phyloP scores from a whole-genome alignment of 2,797 vertebrate species.

The Propithecus perrieri region DNA sequence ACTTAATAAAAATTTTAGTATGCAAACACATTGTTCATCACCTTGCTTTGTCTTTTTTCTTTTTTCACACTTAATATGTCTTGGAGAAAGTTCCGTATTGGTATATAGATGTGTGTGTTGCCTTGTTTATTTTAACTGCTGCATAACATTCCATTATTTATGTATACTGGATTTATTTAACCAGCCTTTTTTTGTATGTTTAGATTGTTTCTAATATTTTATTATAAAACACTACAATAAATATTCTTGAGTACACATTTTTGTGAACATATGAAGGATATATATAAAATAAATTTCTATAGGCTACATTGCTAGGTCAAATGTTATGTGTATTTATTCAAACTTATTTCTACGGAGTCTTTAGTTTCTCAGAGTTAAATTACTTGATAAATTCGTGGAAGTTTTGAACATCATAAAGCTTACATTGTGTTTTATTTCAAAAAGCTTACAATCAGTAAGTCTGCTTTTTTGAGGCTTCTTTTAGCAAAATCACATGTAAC shows the following conservation, averaged over 20 bases:
- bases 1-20: background rate
- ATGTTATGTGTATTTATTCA: background rate
- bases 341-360: background rate
- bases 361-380: constrained; percentile 9
- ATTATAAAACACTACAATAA: background rate
- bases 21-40: background rate
- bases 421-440: background rate
- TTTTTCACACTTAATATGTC: background rate
- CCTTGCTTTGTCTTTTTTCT: background rate
- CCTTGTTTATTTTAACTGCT: background rate
- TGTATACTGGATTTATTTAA: background rate
- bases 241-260: background rate
- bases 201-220: background rate
- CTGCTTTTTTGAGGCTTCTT: background rate
- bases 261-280: background rate
- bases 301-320: background rate
- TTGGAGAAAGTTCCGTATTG: background rate
- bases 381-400: background rate
- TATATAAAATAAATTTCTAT: background rate
- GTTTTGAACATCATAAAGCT: constrained; percentile 13
- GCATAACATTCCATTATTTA: background rate
- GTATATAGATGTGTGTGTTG: background rate
- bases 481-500: constrained; percentile 20
- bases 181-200: background rate
- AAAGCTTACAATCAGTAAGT: background rate